Evolutionary conservation across 2,888 invertebrate genomes (phyloP).

Genomic region (Tenodera sinensis): DNA sequence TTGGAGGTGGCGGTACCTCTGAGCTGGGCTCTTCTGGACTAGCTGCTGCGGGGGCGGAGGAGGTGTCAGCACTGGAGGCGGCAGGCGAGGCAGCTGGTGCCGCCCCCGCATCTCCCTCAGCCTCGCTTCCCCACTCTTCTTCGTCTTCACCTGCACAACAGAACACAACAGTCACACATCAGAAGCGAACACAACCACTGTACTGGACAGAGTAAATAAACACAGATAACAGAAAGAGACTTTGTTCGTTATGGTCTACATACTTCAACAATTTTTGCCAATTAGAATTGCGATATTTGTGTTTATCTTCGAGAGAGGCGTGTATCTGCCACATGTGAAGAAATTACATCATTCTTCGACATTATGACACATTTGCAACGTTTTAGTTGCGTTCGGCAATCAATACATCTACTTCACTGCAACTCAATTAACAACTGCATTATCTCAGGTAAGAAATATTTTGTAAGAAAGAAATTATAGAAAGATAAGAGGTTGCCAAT

Average conservation of each 20-base stretch:
- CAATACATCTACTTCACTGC: no score
- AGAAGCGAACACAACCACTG: not conserved
- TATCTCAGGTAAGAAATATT: no score
- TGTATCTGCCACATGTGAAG: no score
- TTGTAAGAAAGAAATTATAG: no score
- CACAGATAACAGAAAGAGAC: not conserved
- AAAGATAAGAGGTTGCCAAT: no score
- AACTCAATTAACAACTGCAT: no score
- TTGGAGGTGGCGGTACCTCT: slow-evolving; percentile 35
- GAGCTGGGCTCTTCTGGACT: not conserved
- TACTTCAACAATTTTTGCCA: not conserved
- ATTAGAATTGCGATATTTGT: not conserved
- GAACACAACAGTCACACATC: not conserved
- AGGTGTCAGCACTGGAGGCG: slow-evolving; percentile 12
- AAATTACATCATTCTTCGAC: no score
- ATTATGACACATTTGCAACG: no score
- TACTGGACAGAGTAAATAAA: not conserved
- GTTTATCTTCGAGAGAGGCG: not conserved
- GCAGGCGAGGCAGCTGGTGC: slow-evolving; percentile 23
- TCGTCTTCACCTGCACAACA: slow-evolving; percentile 44
- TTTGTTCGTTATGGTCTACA: not conserved
- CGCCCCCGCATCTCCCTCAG: slow-evolving; percentile 36
- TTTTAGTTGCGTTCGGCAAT: no score
- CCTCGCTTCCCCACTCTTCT: slow-evolving; percentile 47
- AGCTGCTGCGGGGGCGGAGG: slow-evolving; percentile 15